Evolutionary conservation across 2,888 invertebrate genomes (phyloP), one percentile per base, ranked within the genome.

Genomic region (Stramonita haemastoma): DNA sequence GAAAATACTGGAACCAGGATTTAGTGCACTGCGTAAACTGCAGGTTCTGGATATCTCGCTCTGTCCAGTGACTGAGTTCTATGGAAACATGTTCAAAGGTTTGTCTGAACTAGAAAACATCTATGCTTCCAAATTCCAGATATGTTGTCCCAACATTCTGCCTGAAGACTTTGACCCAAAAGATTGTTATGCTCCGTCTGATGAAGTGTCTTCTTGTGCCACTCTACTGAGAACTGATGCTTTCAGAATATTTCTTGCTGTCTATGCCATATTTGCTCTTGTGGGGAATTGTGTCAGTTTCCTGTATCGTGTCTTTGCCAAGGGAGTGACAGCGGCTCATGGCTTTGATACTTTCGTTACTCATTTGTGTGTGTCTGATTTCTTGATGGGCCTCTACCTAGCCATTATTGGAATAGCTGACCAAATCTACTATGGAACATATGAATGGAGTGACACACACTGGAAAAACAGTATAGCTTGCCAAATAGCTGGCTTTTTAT

Each of bases 311-410:
- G 60, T 90, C 29, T 46, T 87, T 17, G 26, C 83, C 60, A 83
- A 73, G 5, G 29, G 32, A 22, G 29, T 2, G 5, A 60, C 36
- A 0, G 66, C 8, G 0, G 46, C n/a, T 1, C 81, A 83, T n/a
- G 87, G 90, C 73, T 90, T 66, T 29, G 86, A 88, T n/a, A 66
- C 87, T 29, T 89, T 91, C 17, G 90, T 91, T 56, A 87, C 90
- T 19, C 89, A 89, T 56, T 88, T 91, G 46, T 87, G 88, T 32
- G n/a, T 89, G 6, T 90, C 91, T 22, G 89, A 91, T 17, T 91
- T 92, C 46, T 89, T 90, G 8, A 93, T 93, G 93, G 93, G 93
- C 0, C 66, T 93, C 0, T 93, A 93, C 87, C 85, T 93, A 88
- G 77, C 91, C 19, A 92, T 92, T 8, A 92, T 94, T 56, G 93